phyloP scores from a whole-genome alignment of 2,888 invertebrate genomes.

The Parnassius apollo region DNA sequence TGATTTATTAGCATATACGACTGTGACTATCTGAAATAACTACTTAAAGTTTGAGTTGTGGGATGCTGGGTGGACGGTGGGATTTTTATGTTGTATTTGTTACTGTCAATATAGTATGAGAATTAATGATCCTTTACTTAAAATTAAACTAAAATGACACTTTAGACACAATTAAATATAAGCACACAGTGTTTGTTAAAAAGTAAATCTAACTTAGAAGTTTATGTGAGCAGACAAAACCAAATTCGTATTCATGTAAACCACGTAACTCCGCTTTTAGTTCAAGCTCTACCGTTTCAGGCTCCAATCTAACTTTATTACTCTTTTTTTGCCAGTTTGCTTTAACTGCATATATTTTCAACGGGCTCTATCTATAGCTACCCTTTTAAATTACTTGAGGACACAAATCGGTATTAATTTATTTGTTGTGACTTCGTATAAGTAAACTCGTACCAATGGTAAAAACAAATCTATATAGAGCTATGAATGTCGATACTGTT shows the following conservation, averaged over 20 bases:
- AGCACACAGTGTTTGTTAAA: not conserved
- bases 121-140: no score
- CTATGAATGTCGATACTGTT: no score
- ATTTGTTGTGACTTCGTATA: not conserved
- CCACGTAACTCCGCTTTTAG: conserved; percentile 24
- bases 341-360: conserved; percentile 23
- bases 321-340: conserved; percentile 21
- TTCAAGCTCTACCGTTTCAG: conserved; percentile 12
- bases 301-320: conserved; percentile 26
- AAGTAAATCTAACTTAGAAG: not conserved
- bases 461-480: no score
- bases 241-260: conserved; percentile 26
- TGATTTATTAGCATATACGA: no score
- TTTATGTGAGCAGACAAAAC: conserved; percentile 16
- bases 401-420: not conserved
- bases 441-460: no score
- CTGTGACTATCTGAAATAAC: no score
- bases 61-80: no score
- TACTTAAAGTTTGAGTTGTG: no score
- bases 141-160: no score
- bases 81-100: no score
- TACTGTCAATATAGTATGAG: no score
- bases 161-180: no score
- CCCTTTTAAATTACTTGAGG: not conserved
- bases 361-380: not conserved